Base-by-base conservation (phyloP, 2,888 invertebrate species). In the Apamea sordens region DNA sequence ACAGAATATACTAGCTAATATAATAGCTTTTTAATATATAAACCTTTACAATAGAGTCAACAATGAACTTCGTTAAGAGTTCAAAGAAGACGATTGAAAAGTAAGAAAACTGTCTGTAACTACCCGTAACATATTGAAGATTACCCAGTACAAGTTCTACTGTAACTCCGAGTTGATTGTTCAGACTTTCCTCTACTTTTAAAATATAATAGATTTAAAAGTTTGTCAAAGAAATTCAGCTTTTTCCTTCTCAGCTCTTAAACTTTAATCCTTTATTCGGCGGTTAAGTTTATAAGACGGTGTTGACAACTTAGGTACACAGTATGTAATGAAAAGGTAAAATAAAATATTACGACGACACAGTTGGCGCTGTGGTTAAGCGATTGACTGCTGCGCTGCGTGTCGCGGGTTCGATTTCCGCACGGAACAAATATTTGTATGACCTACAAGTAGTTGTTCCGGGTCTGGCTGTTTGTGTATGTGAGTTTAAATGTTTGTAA, bases 121-220 rank as follows among this genome's bases (percentile, higher is more conserved):
- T 85, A 74, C 67, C 85, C 80, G 73, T 80, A 74, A 56, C 44
- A 80, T 53, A 83, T 75, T 63, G 84, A 68, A 85, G 72, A 85
- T 83, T 85, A 72, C 47, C 28, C 59, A 65, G 69, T 64, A 65
- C 36, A 65, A 73, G 47, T 81, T 76, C 36, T 50, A 41, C 32
- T 65, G 86, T 81, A 76, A 85, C 56, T 65, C 56, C 41, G 36
- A 74, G 59, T 67, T 56, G 56, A 85, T 76, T 81, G 82, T 76
- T 47, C 76, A 53, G 28, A 81, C 61, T 72, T 75, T 75, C 41
- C 11, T 56, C 61, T 72, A n/a, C 68, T 73, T 41, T 64, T n/a
- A 56, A 81, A 50, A n/a, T 56, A 70, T 74, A 61, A 44, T 72
- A 75, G 59, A 61, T 72, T 73, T 73, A 36, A 73, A 79, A 74